A percentile compares a stretch with the other conserved stretches of the same genome.
These are phyloP conservation scores for Sardinella longiceps DNA, from an alignment of 2,797 vertebrate genomes.

Conservation along the genomic window DNA sequence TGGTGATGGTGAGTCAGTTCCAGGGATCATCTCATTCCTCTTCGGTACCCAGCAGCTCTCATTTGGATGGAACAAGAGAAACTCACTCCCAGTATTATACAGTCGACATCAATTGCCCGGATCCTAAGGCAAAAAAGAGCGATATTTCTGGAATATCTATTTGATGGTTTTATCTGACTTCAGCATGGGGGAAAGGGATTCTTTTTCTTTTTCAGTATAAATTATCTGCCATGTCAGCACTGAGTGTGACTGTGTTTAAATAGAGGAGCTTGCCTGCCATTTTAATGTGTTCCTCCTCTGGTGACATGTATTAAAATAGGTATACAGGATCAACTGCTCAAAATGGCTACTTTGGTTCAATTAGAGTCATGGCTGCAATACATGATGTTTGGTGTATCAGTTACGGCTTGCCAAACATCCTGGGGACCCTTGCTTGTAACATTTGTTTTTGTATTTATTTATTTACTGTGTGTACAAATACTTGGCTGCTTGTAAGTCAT, in stretches of 20 bases:
- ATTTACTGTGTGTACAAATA: too few species aligned
- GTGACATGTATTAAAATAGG: conserved; percentile 2
- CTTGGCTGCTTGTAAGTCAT: not conserved
- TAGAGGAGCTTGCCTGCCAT: not conserved
- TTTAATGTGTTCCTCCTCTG: not conserved
- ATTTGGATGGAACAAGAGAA: conserved; percentile 5
- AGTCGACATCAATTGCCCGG: not conserved
- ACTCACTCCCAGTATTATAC: not conserved
- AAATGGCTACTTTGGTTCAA: conserved; percentile 17
- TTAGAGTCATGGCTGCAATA: not conserved
- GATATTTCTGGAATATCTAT: not conserved
- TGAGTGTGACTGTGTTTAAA: conserved; percentile 1
- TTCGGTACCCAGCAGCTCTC: conserved; percentile 11
- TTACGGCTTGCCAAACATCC: not conserved
- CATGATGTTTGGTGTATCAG: too few species aligned
- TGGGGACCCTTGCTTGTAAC: too few species aligned
- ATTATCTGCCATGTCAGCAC: conserved; percentile 13
- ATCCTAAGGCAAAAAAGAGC: not conserved
- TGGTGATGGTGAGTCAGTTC: not conserved
- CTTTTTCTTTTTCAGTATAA: not conserved
- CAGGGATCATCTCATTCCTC: not conserved
- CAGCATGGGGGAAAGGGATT: not conserved
- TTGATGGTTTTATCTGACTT: conserved; percentile 4
- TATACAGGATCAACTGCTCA: not conserved
- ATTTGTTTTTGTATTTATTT: too few species aligned